Evolutionary conservation across 2,797 vertebrate species (phyloP), one percentile per base, ranked within the genome.

Genomic region (Sphenopsis melanotis): DNA sequence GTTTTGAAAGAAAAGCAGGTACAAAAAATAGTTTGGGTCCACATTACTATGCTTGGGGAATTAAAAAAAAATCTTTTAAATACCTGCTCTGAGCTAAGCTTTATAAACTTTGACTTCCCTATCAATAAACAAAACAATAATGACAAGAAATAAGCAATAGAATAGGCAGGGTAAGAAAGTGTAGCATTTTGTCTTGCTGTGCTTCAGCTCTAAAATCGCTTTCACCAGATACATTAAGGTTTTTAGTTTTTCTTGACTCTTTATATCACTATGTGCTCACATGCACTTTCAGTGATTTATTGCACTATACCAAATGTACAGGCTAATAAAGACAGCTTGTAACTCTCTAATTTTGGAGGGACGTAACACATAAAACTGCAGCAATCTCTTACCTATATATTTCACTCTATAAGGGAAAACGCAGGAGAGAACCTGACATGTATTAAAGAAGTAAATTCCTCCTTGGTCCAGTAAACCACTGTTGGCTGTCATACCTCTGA

Each of bases 401-500:
- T 98, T 98, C 93, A 96, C 79, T 97, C 93, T 83, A 52, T 97
- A 97, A 97, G 93, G 92, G 93, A 95, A 98, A 97, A 98, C 96
- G 93, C 93, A 94, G 96, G 92, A 95, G 94, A 95, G 92, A 97
- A 97, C 96, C 96, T 96, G 97, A 95, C 97, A 88, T 10, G 44
- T 97, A 96, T 97, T 97, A 96, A 95, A 97, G 95, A 97, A 97
- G 92, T 97, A 97, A 97, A 98, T 98, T 98, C 97, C 97, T 97
- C 96, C 81, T 96, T 83, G 94, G 96, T 93, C 95, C 83, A 97
- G 95, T 98, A 98, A 98, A 97, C 72, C 82, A 95, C 93, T 82
- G 95, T 89, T 81, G 96, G 92, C 93, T 98, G 97, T 95, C 97
- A 94, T 47, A 84, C 46, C 93, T 92, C 95, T 96, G 95, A 95